These are phyloP conservation scores for Formica exsecta DNA, from an alignment of 1,140 invertebrate genomes.

Conservation along the genomic window DNA sequence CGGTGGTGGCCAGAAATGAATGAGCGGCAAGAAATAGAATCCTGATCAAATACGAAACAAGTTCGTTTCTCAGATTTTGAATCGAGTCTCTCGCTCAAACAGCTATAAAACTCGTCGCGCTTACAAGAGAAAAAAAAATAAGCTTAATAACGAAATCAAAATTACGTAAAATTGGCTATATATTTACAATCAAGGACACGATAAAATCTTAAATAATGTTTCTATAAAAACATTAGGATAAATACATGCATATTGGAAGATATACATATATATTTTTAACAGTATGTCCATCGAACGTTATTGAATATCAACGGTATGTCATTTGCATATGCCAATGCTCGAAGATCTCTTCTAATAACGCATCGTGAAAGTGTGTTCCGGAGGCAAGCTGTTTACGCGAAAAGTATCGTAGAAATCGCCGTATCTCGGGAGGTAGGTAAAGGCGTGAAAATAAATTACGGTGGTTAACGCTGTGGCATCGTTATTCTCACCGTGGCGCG, in stretches of 20 bases:
- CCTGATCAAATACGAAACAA: conserved; percentile 73
- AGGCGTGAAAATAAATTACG: conserved; percentile 62
- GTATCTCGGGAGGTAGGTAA: neutral
- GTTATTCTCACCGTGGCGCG: conserved; percentile 63
- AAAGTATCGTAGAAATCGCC: conserved; percentile 64
- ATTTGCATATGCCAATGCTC: neutral
- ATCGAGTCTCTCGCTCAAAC: conserved; percentile 5
- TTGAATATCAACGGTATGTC: neutral
- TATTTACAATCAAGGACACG: neutral
- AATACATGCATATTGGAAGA: neutral
- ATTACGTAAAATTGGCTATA: conserved; percentile 2
- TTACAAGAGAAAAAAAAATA: too few species aligned
- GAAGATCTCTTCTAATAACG: conserved; percentile 39
- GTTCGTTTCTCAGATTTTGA: conserved; percentile 38
- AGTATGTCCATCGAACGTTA: neutral
- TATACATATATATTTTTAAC: neutral
- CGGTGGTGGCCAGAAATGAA: conserved; percentile 49
- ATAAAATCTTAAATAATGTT: neutral
- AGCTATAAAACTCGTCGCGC: conserved; percentile 17
- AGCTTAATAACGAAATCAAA: neutral
- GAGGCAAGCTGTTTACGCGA: neutral
- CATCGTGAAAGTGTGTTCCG: conserved; percentile 50
- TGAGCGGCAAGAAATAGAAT: conserved; percentile 57
- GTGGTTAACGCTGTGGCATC: conserved; percentile 53
- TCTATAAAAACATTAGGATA: neutral